Evolutionary conservation across 2,113 vertebrate genomes (phyloP), one percentile per base, ranked within the genome.

Genomic region (Podarcis cretensis): DNA sequence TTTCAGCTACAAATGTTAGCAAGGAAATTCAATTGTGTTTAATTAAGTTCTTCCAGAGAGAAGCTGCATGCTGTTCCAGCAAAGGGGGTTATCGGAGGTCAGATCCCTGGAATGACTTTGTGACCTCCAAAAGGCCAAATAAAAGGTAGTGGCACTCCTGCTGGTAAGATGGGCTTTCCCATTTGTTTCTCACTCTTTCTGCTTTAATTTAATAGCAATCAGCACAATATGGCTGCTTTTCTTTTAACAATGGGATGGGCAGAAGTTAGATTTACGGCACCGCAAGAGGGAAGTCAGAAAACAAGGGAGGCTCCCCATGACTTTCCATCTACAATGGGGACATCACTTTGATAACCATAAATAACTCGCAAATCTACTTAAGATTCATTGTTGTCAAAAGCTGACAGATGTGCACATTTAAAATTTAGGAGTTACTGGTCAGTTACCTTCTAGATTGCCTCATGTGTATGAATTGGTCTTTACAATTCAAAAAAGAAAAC

Each of bases 131-230:
- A 97, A 98, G 96, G 89, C 96, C 94, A 96, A 94, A 96, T 96
- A 96, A 97, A 98, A 98, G 98, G 95, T 96, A 96, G 96, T 65
- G 92, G 97, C 96, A 95, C 95, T 96, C 98, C 98, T 94, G 96
- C 98, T 97, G 98, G 94, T 95, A 96, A 95, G 96, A 98, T 94
- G 96, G 97, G 93, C 96, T 97, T 96, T 96, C 23, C 23, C 95
- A 16, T 97, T 97, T 96, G 96, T 97, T 94, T 93, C 95, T 95
- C 90, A 95, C 92, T 95, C 95, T 98, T 98, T 98, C 97, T 97
- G 96, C 97, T 98, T 98, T 98, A 99, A 99, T 98, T 98, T 98
- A 97, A 98, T 96, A 97, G 97, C 97, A 97, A 97, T 97, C 96
- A 96, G 96, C 97, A 98, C 98, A 98, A 99, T 99, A 98, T 98